These are phyloP conservation scores for Mythimna albipuncta DNA, from an alignment of 2,888 invertebrate species.

Conservation along the genomic window DNA sequence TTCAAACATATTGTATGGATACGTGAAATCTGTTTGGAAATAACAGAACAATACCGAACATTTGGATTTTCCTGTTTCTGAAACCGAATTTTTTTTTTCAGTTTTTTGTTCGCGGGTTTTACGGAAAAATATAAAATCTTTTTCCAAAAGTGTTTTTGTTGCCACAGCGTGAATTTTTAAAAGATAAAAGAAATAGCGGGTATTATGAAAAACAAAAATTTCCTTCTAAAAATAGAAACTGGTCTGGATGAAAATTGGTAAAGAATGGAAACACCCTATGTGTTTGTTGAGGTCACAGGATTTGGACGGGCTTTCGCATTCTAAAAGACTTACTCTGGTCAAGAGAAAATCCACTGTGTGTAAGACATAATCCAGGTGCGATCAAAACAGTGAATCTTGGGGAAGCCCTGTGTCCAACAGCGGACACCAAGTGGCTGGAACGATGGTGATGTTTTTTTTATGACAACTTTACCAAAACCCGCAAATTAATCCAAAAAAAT, in stretches of 20 bases:
- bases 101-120: not conserved
- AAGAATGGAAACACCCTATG: not conserved
- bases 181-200: not conserved
- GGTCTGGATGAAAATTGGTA: no score
- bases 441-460: no score
- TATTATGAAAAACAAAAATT: not conserved
- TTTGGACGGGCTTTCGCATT: not conserved
- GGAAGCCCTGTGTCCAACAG: not conserved
- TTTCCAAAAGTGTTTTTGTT: slow-evolving; percentile 5
- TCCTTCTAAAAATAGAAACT: not conserved
- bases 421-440: no score
- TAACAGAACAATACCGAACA: slow-evolving; percentile 34
- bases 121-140: not conserved
- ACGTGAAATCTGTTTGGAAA: slow-evolving; percentile 39
- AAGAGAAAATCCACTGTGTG: no score
- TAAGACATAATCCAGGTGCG: no score
- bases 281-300: not conserved
- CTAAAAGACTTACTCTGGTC: no score
- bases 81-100: slow-evolving; percentile 10
- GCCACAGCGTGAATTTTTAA: not conserved
- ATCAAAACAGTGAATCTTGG: not conserved
- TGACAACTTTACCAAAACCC: no score
- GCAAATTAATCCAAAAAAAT: not conserved
- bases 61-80: slow-evolving; percentile 22
- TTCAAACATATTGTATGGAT: slow-evolving; percentile 26